Percentiles rank a stretch among this genome's conserved stretches.
These are phyloP conservation scores for Sparidentex hasta DNA, from an alignment of 2,797 vertebrate genomes.

Conservation along the genomic window DNA sequence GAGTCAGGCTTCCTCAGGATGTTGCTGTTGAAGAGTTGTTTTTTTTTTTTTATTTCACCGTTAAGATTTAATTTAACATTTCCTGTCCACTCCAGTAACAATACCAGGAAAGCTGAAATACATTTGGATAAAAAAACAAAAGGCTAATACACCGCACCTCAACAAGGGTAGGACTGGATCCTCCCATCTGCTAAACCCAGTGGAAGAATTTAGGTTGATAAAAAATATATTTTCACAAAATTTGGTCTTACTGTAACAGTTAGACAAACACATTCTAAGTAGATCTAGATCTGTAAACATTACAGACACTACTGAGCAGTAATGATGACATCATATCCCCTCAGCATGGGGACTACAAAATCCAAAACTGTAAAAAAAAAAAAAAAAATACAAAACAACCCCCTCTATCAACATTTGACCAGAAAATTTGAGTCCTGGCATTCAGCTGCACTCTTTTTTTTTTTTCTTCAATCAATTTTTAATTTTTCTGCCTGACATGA, in stretches of 20 bases:
- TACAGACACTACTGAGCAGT: not conserved
- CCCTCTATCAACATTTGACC: not conserved
- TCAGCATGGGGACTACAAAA: not conserved
- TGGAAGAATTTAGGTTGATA: not conserved
- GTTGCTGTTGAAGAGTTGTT: not conserved
- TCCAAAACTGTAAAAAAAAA: too few species aligned
- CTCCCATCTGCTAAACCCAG: not conserved
- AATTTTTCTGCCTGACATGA: constrained; percentile 30
- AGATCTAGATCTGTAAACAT: not conserved
- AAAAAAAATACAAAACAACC: too few species aligned
- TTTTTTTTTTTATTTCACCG: not conserved
- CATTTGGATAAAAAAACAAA: constrained; percentile 8
- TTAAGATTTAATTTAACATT: not conserved
- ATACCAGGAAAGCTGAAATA: constrained; percentile 5
- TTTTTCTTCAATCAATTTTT: constrained; percentile 46
- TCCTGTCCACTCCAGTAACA: not conserved
- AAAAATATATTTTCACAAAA: constrained; percentile 13
- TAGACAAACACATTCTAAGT: not conserved
- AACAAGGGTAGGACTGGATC: not conserved
- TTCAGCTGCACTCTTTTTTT: constrained; percentile 22
- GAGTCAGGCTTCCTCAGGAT: not conserved
- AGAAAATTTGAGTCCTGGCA: constrained; percentile 22
- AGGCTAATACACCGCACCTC: not conserved
- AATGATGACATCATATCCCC: not conserved
- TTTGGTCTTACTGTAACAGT: not conserved